Percentiles rank a stretch among this genome's conserved stretches.
phyloP scores from a whole-genome alignment of 2,888 invertebrate genomes.

The Seira sanloemensis region DNA sequence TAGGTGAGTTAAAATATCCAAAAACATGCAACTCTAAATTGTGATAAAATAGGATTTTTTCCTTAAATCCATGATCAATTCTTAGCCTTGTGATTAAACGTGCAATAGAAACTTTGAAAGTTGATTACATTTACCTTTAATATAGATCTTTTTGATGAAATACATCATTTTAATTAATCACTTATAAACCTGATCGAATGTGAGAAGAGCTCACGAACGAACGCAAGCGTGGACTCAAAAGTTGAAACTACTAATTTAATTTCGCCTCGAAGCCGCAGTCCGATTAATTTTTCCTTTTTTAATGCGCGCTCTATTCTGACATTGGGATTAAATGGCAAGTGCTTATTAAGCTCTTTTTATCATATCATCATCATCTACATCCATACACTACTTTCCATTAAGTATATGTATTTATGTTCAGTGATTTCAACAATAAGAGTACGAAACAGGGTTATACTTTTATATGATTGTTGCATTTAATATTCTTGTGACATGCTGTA shows the following conservation, averaged over 20 bases:
- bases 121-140: neutral
- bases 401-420: neutral
- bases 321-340: neutral
- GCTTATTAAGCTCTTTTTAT: neutral
- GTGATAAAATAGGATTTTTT: no score
- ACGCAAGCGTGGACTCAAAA: neutral
- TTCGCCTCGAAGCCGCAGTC: neutral
- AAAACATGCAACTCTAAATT: neutral
- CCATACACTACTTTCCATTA: neutral
- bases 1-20: neutral
- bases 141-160: neutral
- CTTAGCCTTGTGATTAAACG: neutral
- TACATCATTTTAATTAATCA: neutral
- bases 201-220: no score
- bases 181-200: neutral
- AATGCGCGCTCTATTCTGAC: neutral
- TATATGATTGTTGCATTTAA: no score
- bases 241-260: neutral
- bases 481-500: neutral
- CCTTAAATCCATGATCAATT: no score
- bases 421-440: neutral
- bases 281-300: no score
- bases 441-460: neutral
- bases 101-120: neutral
- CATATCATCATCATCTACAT: neutral